Percentiles rank a stretch among this genome's conserved stretches.
phyloP scores from a whole-genome alignment of 2,888 invertebrate species.

The Emesis furor region DNA sequence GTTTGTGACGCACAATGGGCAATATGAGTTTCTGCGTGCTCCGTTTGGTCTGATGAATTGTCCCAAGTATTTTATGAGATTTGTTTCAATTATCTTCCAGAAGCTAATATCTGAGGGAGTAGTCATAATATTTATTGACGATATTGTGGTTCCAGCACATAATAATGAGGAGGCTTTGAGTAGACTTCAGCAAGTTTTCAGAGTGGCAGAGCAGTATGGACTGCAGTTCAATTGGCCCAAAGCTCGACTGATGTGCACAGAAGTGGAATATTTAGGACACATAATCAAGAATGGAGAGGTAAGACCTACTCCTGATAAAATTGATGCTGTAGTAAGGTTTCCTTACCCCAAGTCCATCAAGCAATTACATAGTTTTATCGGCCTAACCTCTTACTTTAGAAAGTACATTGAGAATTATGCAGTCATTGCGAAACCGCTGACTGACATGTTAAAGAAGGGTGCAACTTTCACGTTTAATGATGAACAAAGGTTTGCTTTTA shows the following conservation, averaged over 20 bases:
- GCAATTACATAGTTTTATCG: slow-evolving; percentile 51
- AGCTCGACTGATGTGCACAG: slow-evolving; percentile 36
- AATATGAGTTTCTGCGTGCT: slow-evolving; percentile 27
- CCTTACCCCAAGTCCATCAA: slow-evolving; percentile 58
- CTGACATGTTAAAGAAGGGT: slow-evolving; percentile 65
- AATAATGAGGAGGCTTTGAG: slow-evolving; percentile 53
- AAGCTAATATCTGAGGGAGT: slow-evolving; percentile 60
- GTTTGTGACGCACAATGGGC: slow-evolving; percentile 44
- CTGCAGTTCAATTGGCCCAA: slow-evolving; percentile 43
- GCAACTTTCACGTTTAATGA: slow-evolving; percentile 60
- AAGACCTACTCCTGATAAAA: slow-evolving; percentile 66
- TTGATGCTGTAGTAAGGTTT: slow-evolving; percentile 60
- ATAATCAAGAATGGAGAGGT: slow-evolving; percentile 64
- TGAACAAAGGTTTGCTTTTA: slow-evolving; percentile 49
- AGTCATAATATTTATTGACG: slow-evolving; percentile 66
- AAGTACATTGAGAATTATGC: slow-evolving; percentile 67
- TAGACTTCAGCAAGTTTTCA: neutral
- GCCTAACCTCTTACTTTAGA: slow-evolving; percentile 63
- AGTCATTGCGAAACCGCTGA: slow-evolving; percentile 69
- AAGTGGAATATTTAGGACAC: slow-evolving; percentile 69
- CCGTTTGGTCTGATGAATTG: slow-evolving; percentile 65
- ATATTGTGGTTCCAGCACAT: slow-evolving; percentile 58
- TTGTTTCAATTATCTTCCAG: slow-evolving; percentile 65
- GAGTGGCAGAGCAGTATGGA: neutral
- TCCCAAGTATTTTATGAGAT: slow-evolving; percentile 59